phyloP scores from a whole-genome alignment of 2,888 invertebrate genomes.

The Ichneumoninae sp. region DNA sequence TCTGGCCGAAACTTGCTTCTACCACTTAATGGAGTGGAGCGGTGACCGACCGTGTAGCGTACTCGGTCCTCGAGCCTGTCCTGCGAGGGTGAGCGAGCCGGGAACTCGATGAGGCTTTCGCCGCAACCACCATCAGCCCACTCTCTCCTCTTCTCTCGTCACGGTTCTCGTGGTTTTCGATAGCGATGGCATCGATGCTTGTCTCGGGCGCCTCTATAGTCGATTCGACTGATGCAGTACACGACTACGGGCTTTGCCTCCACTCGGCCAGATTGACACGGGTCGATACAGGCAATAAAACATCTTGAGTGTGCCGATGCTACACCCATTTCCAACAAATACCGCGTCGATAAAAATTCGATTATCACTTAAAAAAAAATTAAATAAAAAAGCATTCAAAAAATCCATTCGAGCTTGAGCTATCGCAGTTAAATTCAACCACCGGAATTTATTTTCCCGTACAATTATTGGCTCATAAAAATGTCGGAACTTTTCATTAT shows the following conservation, averaged over 20 bases:
- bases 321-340: background rate
- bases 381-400: background rate
- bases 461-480: slow-evolving; percentile 2
- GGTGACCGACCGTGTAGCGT: slow-evolving; percentile 9
- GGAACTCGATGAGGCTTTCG: slow-evolving; percentile 50
- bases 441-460: background rate
- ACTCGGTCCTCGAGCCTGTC: background rate
- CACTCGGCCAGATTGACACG: slow-evolving; percentile 13
- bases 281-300: slow-evolving; percentile 20
- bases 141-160: slow-evolving; percentile 47
- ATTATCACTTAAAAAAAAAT: background rate
- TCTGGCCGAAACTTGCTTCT: slow-evolving; percentile 49
- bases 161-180: slow-evolving; percentile 61
- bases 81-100: slow-evolving; percentile 10
- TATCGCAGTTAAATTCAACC: background rate
- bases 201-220: slow-evolving; percentile 15
- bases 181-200: slow-evolving; percentile 52
- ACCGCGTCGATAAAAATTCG: background rate
- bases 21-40: slow-evolving; percentile 45
- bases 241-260: slow-evolving; percentile 40
- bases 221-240: slow-evolving; percentile 36
- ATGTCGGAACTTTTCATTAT: slow-evolving; percentile 48
- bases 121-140: slow-evolving; percentile 58
- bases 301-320: background rate
- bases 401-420: background rate